Percentiles rank a stretch among this genome's conserved stretches.
Evolutionary conservation across 1,140 invertebrate species (phyloP).

Genomic region (Samia ricini): DNA sequence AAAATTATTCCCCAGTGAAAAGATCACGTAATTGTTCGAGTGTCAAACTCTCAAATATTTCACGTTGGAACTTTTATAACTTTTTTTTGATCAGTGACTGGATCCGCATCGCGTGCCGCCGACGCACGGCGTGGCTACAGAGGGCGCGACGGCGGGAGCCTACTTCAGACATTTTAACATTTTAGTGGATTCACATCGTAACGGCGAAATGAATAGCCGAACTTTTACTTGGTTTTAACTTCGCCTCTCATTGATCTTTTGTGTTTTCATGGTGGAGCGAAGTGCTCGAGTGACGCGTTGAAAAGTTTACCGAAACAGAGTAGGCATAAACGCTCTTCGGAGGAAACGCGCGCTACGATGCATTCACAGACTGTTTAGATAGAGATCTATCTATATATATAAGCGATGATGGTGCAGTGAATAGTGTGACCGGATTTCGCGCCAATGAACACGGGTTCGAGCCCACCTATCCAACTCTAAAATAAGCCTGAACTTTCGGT

Average conservation of each 20-base stretch:
- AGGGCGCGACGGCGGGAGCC: too few relatives aligned
- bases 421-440: too few relatives aligned
- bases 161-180: background rate
- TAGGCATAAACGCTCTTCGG: background rate
- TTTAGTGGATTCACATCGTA: slow-evolving; percentile 2
- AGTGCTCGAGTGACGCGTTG: background rate
- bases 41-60: background rate
- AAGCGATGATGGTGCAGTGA: too few relatives aligned
- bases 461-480: too few relatives aligned
- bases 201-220: slow-evolving; percentile 1
- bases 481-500: too few relatives aligned
- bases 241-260: background rate
- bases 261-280: background rate
- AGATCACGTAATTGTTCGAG: background rate
- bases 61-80: background rate
- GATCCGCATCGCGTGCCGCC: too few relatives aligned
- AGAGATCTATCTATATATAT: too few relatives aligned
- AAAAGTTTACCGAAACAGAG: background rate
- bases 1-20: background rate
- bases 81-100: background rate
- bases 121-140: too few relatives aligned
- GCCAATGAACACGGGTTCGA: too few relatives aligned
- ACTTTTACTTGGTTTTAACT: slow-evolving; percentile 8
- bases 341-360: too few relatives aligned
- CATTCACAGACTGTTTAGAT: too few relatives aligned